Evolutionary conservation across 2,888 invertebrate species (phyloP).

Genomic region (Caenorhabditis sp.): DNA sequence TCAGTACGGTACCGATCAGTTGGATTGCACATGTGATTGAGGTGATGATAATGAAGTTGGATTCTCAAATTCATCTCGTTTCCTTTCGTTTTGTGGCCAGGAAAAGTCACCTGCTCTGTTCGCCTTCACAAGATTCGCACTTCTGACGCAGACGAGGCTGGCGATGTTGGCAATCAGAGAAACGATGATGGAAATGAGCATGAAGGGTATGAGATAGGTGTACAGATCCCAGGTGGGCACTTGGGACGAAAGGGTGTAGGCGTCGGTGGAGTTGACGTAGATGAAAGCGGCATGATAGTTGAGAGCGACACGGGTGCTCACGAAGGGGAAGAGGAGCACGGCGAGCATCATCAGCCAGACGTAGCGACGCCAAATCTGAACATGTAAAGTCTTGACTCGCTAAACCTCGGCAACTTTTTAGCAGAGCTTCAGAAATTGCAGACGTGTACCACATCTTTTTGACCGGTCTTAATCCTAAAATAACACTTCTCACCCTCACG

Average conservation of each 20-base stretch:
- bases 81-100: too few species aligned
- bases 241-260: not conserved
- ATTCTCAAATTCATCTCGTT: slow-evolving; percentile 1
- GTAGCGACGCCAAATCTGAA: slow-evolving; percentile 22
- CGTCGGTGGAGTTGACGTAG: slow-evolving; percentile 8
- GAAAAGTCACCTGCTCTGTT: slow-evolving; percentile 23
- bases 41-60: slow-evolving; percentile 26
- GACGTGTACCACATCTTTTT: too few species aligned
- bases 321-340: slow-evolving; percentile 10
- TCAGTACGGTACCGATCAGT: slow-evolving; percentile 15
- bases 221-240: slow-evolving; percentile 26
- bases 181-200: slow-evolving; percentile 14
- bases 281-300: slow-evolving; percentile 7
- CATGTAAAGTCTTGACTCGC: too few species aligned
- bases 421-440: too few species aligned
- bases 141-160: slow-evolving; percentile 9
- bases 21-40: slow-evolving; percentile 26
- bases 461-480: too few species aligned
- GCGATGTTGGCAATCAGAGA: slow-evolving; percentile 12
- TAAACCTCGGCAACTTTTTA: too few species aligned
- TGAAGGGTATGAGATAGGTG: slow-evolving; percentile 13
- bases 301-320: slow-evolving; percentile 9
- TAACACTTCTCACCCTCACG: too few species aligned
- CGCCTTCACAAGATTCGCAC: slow-evolving; percentile 7
- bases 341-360: slow-evolving; percentile 13